These are phyloP conservation scores for Thymelicus lineola DNA, from an alignment of 2,888 invertebrate genomes.

Conservation along the genomic window DNA sequence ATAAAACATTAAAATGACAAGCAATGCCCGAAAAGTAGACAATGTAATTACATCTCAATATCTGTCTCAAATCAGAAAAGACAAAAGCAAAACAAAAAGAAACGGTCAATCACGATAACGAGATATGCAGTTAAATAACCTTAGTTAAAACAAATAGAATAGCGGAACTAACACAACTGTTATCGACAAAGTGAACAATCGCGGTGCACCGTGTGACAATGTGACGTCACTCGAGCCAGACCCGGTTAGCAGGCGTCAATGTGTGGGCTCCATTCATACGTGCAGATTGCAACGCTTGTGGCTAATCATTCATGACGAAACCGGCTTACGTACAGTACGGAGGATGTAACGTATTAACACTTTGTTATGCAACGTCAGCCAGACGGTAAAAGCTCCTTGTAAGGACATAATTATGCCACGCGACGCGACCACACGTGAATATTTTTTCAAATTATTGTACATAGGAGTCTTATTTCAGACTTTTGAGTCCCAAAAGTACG, in stretches of 20 bases:
- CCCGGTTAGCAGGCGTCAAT: conserved; percentile 13
- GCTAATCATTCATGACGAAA: conserved; percentile 33
- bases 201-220: conserved; percentile 16
- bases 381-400: background rate
- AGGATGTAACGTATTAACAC: conserved; percentile 5
- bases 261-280: conserved; percentile 28
- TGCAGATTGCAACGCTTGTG: conserved; percentile 29
- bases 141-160: background rate
- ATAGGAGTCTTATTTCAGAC: too few species aligned
- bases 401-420: background rate
- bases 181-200: conserved; percentile 25
- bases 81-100: too few species aligned
- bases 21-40: too few species aligned
- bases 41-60: too few species aligned
- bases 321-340: conserved; percentile 31
- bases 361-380: conserved; percentile 2
- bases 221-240: conserved; percentile 20
- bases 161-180: conserved; percentile 7
- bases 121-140: background rate
- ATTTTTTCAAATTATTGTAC: too few species aligned
- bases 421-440: too few species aligned
- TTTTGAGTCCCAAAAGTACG: too few species aligned
- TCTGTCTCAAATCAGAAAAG: too few species aligned
- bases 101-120: too few species aligned
- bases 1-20: too few species aligned